These are phyloP conservation scores for Tychaedon coryphoeus DNA, from an alignment of 2,113 vertebrate species.

Conservation along the genomic window DNA sequence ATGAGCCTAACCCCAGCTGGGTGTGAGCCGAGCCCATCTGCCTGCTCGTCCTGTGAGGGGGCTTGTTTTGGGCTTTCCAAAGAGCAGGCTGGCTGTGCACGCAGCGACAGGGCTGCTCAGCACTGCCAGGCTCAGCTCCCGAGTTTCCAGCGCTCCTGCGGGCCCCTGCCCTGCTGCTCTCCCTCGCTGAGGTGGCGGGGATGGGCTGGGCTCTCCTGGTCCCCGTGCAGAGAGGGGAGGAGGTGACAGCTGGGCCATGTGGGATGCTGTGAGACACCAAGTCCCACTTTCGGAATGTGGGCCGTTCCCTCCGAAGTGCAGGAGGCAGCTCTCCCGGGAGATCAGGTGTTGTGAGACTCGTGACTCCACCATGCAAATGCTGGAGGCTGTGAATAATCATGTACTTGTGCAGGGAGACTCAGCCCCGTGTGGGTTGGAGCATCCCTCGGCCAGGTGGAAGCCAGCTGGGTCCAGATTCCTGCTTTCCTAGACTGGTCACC, in stretches of 20 bases:
- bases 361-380: slow-evolving; percentile 57
- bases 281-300: slow-evolving; percentile 48
- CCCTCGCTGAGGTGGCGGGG: background rate
- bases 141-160: fast-evolving
- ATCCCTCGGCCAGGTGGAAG: background rate
- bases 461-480: background rate
- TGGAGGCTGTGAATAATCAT: slow-evolving; percentile 56
- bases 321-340: slow-evolving; percentile 59
- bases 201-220: background rate
- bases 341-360: slow-evolving; percentile 62
- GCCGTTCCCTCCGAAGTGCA: slow-evolving; percentile 35
- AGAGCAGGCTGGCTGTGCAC: background rate
- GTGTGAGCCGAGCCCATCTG: background rate
- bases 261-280: slow-evolving; percentile 56
- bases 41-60: background rate
- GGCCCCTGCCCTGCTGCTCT: background rate
- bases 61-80: background rate
- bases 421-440: slow-evolving; percentile 24
- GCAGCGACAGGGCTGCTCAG: background rate
- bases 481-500: background rate
- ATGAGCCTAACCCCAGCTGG: background rate
- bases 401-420: slow-evolving; percentile 49
- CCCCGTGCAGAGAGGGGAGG: background rate
- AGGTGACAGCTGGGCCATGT: slow-evolving; percentile 44
- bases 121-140: background rate